Evolutionary conservation across 2,113 vertebrate species (phyloP).

Genomic region (Phalacrocorax aristotelis): DNA sequence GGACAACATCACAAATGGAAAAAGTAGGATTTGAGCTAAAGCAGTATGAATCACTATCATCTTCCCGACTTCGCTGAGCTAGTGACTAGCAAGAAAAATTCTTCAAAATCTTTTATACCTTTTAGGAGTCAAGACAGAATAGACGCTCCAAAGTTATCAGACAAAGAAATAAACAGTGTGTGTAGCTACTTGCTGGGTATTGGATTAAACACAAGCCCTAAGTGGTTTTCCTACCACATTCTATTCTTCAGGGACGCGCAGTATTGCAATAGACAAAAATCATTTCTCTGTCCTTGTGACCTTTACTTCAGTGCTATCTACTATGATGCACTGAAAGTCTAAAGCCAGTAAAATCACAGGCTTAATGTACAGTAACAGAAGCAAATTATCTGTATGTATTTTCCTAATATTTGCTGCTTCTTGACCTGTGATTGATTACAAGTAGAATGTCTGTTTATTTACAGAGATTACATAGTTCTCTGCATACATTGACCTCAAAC

Average conservation of each 20-base stretch:
- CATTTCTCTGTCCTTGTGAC: not conserved
- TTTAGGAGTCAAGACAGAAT: not conserved
- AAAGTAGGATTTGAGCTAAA: not conserved
- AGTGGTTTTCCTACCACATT: not conserved
- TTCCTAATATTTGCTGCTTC: not conserved
- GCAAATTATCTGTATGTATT: not conserved
- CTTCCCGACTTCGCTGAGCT: not conserved
- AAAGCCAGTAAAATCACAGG: slow-evolving; percentile 3
- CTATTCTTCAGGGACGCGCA: not conserved
- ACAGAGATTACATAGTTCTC: not conserved
- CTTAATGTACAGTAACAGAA: not conserved
- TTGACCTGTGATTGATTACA: not conserved
- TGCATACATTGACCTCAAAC: not conserved
- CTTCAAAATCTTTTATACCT: not conserved
- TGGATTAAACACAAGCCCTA: not conserved
- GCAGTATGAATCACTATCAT: not conserved
- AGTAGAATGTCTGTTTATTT: not conserved
- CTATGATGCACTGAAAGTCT: not conserved
- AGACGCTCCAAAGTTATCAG: not conserved
- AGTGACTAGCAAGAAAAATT: not conserved
- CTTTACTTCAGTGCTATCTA: not conserved
- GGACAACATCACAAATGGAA: not conserved
- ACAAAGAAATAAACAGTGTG: not conserved
- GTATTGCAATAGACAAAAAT: not conserved
- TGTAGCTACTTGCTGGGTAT: not conserved